Evolutionary conservation across 2,797 vertebrate genomes (phyloP).

Genomic region (Clamator glandarius): DNA sequence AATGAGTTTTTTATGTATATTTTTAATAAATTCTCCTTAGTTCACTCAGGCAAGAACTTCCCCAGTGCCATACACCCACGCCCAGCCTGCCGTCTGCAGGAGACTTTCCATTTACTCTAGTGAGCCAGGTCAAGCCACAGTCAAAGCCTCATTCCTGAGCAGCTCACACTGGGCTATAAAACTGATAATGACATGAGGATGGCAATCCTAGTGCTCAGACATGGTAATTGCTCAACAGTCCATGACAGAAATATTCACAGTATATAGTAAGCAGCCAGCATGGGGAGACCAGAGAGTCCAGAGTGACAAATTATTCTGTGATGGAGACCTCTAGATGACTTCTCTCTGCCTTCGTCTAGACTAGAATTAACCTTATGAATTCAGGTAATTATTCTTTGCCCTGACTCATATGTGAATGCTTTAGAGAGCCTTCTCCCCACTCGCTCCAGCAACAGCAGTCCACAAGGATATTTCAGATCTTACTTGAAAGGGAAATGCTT

Average conservation of each 20-base stretch:
- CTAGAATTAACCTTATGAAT: slow-evolving; percentile 49
- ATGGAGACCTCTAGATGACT: slow-evolving; percentile 5
- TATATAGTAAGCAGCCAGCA: neutral
- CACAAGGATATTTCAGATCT: slow-evolving; percentile 18
- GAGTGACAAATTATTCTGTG: neutral
- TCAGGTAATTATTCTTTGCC: slow-evolving; percentile 36
- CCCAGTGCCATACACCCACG: neutral
- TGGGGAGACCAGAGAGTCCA: neutral
- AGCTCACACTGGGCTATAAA: neutral
- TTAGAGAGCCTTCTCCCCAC: neutral
- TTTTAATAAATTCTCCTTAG: neutral
- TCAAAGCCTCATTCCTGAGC: neutral
- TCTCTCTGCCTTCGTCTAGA: neutral
- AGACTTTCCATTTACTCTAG: neutral
- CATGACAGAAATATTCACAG: neutral
- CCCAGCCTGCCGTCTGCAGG: neutral
- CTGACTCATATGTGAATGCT: neutral
- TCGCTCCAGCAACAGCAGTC: neutral
- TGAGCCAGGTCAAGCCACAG: neutral
- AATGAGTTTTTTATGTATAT: neutral
- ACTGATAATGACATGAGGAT: neutral
- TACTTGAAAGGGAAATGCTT: slow-evolving; percentile 57
- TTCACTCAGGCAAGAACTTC: neutral
- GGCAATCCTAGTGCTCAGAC: neutral
- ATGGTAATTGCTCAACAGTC: slow-evolving; percentile 7